Evolutionary conservation across 2,113 vertebrate species (phyloP).

Genomic region (Puffinus mauretanicus): DNA sequence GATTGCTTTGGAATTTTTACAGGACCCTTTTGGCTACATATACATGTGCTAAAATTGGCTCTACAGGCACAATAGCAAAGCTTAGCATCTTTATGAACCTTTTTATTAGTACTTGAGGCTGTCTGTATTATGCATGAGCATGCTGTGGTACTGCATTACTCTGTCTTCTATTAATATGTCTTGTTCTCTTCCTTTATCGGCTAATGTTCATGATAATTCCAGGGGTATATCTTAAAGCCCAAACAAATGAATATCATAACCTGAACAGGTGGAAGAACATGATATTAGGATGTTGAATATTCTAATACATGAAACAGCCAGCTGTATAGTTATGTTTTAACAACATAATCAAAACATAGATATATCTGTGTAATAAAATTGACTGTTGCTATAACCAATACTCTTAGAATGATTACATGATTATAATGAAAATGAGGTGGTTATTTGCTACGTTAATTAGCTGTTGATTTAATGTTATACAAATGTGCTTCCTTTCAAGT

Average conservation of each 20-base stretch:
- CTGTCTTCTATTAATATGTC: neutral
- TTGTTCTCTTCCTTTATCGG: neutral
- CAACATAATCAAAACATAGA: constrained; percentile 33
- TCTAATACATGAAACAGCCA: neutral
- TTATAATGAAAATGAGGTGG: constrained; percentile 16
- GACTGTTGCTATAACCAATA: constrained; percentile 9
- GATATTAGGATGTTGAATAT: constrained; percentile 27
- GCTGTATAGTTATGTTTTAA: neutral
- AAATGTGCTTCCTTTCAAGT: constrained; percentile 32
- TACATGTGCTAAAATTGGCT: neutral
- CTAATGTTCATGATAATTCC: constrained; percentile 1
- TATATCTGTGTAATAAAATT: constrained; percentile 42
- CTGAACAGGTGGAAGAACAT: neutral
- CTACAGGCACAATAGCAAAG: neutral
- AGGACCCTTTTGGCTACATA: neutral
- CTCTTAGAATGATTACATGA: neutral
- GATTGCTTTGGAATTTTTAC: neutral
- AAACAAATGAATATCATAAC: neutral
- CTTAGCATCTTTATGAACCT: neutral
- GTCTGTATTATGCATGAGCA: constrained; percentile 13
- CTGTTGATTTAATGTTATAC: constrained; percentile 41
- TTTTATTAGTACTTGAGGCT: neutral
- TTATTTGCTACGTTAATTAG: constrained; percentile 57
- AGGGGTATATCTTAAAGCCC: neutral
- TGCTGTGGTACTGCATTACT: neutral